Evolutionary conservation across 2,888 invertebrate genomes (phyloP).

Genomic region (Syrphus vitripennis): DNA sequence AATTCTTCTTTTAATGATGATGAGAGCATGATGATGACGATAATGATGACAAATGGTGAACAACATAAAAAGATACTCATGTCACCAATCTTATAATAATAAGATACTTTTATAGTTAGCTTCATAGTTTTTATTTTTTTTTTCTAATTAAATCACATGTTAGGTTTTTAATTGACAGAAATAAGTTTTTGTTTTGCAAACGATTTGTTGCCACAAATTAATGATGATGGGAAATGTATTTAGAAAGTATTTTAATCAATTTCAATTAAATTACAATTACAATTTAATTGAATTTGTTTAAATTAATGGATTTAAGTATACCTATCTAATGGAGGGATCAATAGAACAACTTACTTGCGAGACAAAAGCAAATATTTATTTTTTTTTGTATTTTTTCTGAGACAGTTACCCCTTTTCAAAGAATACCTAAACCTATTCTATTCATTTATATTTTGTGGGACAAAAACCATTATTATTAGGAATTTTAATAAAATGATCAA

Average conservation of each 20-base stretch:
- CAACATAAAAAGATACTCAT: constrained; percentile 3
- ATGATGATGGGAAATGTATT: not conserved
- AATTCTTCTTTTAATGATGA: not conserved
- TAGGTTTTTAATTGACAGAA: constrained; percentile 7
- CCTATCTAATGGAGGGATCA: not conserved
- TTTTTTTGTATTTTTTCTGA: not conserved
- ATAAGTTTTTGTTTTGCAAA: constrained; percentile 63
- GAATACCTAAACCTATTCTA: not conserved
- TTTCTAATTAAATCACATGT: not conserved
- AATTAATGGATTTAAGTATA: not conserved
- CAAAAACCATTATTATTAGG: not conserved
- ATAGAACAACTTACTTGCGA: constrained; percentile 61
- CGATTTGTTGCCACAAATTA: constrained; percentile 52
- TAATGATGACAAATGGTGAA: not conserved
- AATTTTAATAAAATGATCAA: too few relatives aligned
- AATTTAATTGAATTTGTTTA: constrained; percentile 13
- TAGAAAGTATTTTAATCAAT: constrained; percentile 53
- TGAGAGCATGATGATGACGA: not conserved
- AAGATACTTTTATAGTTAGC: not conserved
- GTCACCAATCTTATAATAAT: not conserved
- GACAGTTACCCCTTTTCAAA: not conserved
- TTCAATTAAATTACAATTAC: constrained; percentile 29
- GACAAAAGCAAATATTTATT: constrained; percentile 36
- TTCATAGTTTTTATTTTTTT: not conserved
- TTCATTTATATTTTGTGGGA: not conserved